Base-by-base conservation (phyloP, 2,113 vertebrate genomes). In the Gambusia holbrooki region DNA sequence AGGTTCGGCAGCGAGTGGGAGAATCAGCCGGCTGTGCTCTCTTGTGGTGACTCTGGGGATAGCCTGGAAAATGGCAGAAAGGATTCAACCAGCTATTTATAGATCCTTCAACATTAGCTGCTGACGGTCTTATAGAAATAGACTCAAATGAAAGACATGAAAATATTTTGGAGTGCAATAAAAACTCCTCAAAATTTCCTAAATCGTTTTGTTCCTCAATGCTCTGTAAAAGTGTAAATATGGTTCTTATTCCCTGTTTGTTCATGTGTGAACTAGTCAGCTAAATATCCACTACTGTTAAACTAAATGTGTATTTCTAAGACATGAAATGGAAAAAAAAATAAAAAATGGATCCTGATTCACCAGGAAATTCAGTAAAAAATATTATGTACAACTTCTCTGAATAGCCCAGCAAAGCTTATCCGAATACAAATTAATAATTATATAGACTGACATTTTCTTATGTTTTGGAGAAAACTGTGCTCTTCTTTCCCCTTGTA, bases 21-120 rank as follows among this genome's bases (percentile, higher is more conserved):
- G 83, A 88, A 83, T 79, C 82, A 28, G 78, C 84, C 92, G 92
- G 90, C 91, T 93, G 92, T 91, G 90, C 85, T 89, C 92, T 88
- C 91, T 90, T 87, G 84, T 90, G 89, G 90, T 80, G 60, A 81
- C 77, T 82, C 76, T 74, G 32, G 84, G 90, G 85, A 93, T 86
- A 80, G 84, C 68, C 83, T 87, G 86, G 73, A 84, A 83, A 81
- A 85, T 78, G 69, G 88, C 83, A 73, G 74, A 73, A 62, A 74
- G 65, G 51, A 58, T 58, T 58, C n/a, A n/a, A 58, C 22, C 51
- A 25, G 51, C 22, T n/a, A 48, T 48, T 48, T 48, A 48, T 48
- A 6, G 5, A 14, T 48, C 45, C 2, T 19, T 45, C 3, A 3
- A 45, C 12, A 45, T 45, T 19, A 48, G 45, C 14, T 48, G 45